Evolutionary conservation across 1,140 invertebrate species (phyloP).

Genomic region (Drosophila pectinifera): DNA sequence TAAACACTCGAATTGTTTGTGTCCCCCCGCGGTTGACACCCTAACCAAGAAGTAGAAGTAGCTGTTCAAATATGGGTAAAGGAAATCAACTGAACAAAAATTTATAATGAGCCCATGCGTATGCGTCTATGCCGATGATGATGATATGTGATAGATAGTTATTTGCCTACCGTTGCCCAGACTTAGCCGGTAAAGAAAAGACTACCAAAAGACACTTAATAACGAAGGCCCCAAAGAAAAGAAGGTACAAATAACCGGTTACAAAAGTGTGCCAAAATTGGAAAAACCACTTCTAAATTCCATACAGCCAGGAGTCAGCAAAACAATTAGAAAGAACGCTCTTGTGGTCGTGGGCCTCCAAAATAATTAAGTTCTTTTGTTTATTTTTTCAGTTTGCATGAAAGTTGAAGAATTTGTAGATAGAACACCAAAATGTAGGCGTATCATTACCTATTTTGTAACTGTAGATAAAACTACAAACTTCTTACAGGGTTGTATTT

Average conservation of each 20-base stretch:
- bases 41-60: conserved; percentile 10
- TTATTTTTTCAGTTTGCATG: too few relatives aligned
- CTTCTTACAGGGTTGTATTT: not conserved
- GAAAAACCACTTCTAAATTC: conserved; percentile 17
- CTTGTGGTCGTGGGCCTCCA: conserved; percentile 5
- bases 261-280: conserved; percentile 2
- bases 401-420: not conserved
- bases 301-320: conserved; percentile 3
- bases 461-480: too few relatives aligned
- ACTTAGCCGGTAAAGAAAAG: conserved; percentile 34
- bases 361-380: not conserved
- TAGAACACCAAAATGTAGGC: not conserved
- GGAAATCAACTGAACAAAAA: conserved; percentile 55
- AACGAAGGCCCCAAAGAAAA: not conserved
- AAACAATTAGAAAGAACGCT: conserved; percentile 6
- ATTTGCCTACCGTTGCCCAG: conserved; percentile 51
- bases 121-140: conserved; percentile 26
- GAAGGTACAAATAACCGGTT: conserved; percentile 18
- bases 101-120: conserved; percentile 44
- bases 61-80: conserved; percentile 35
- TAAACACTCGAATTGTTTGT: conserved; percentile 8
- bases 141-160: conserved; percentile 30
- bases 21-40: conserved; percentile 21
- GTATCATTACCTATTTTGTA: too few relatives aligned
- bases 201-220: conserved; percentile 32